Conservation (phyloP, 2,113 vertebrate genomes). For the Cygnus atratus region DNA sequence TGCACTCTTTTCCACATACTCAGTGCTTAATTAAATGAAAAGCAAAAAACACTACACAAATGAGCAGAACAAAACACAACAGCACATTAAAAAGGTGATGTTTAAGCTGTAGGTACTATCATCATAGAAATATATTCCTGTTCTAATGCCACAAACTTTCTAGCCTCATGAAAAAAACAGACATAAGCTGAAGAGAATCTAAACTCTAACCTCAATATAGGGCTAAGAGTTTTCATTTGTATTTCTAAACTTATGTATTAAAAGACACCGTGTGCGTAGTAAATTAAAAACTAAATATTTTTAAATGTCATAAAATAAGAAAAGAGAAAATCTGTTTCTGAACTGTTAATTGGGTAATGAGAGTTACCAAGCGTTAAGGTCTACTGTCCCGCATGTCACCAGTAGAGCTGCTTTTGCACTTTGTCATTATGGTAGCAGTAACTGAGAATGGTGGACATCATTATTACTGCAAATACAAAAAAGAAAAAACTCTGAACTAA, state of each 20-base stretch:
- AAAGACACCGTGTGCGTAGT: background rate
- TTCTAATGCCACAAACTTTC: background rate
- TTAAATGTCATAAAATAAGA: background rate
- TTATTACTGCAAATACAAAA: background rate
- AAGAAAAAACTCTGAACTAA: conserved; percentile 10
- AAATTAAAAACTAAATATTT: background rate
- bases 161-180: background rate
- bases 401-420: conserved; percentile 10
- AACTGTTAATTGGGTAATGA: background rate
- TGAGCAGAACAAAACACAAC: conserved; percentile 41
- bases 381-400: background rate
- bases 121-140: background rate
- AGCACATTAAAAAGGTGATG: background rate
- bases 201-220: background rate
- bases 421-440: background rate
- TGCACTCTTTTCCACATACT: conserved; percentile 18
- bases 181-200: background rate
- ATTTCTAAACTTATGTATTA: conserved; percentile 30
- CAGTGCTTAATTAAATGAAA: conserved; percentile 20
- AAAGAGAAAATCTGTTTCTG: conserved; percentile 4
- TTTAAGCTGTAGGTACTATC: background rate
- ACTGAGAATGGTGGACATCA: conserved; percentile 1
- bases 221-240: conserved; percentile 40
- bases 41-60: conserved; percentile 4
- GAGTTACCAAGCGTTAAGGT: background rate